Evolutionary conservation across 2,113 vertebrate genomes (phyloP), one percentile per base, ranked within the genome.

Genomic region (Anser cygnoides): DNA sequence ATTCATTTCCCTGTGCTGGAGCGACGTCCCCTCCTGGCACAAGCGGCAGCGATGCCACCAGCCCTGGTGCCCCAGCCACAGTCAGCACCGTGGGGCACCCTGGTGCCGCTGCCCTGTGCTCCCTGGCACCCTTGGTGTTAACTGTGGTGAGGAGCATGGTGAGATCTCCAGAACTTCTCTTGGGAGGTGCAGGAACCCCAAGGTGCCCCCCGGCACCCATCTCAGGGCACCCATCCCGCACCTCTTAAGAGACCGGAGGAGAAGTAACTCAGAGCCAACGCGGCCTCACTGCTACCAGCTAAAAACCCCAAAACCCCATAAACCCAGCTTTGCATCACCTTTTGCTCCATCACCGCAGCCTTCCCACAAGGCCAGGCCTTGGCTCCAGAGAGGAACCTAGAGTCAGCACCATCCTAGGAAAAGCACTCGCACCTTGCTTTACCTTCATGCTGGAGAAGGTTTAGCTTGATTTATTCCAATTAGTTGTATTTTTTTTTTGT

Each of bases 401-500:
- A 76, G 92, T 92, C 74, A 81, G 73, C 68, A 43, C 23, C 4
- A 1, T 46, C 91, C 79, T 97, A 95, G 97, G 96, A 96, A 97
- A 97, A 94, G 72, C 68, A n/a, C 71, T 95, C 89, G 49, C 33
- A 84, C 91, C 93, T 97, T 67, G n/a, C 91, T 91, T 86, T 93
- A 95, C 96, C 88, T 97, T 93, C 66, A 89, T 67, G 15, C 35
- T 92, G 88, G 90, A 92, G 93, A 93, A 92, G 71, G 83, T 95
- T 95, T 94, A 95, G n/a, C 76, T 92, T 91, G 95, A 96, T 97
- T 96, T 91, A 94, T 97, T 95, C 92, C 96, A 97, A 95, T 96
- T 95, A 95, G 83, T 78, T 41, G 49, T 95, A 97, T 97, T 95
- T 97, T 97, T 97, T 97, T 97, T 97, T 97, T 95, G 87, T 92